Base-by-base conservation (phyloP, 1,140 invertebrate genomes). In the Pollicipes pollicipes region DNA sequence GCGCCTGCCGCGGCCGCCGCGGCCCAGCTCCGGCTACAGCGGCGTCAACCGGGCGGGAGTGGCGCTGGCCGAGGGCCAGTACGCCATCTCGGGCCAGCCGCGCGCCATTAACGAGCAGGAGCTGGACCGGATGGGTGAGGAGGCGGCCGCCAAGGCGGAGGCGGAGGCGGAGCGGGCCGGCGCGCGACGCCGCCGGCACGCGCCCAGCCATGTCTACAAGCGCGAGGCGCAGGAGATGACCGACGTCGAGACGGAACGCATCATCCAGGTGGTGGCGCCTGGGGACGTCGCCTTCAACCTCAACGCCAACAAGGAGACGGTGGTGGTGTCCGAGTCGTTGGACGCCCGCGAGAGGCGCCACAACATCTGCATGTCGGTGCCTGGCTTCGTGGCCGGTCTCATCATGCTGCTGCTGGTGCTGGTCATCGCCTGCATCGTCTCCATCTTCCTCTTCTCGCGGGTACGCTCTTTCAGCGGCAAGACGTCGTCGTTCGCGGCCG, bases 201-300 rank as follows among this genome's bases (percentile, higher is more conserved):
- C 75, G 58, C 72, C 75, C 27, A 71, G 76, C 58, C 77, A 89
- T 75, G 88, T 91, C 69, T 91, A 91, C 83, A 92, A 91, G 76
- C 84, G 90, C 70, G 89, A 89, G 73, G 86, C 90, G 68, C 90
- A 92, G 80, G 90, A 93, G 79, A 93, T 93, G 90, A 94, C 90
- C 28, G 92, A 95, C 77, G 90, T 96, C 0, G 90, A 92, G 76
- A 95, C 92, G 30, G 91, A 89, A 76, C 83, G 91, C 76, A 89
- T 86, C 35, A 94, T 96, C 75, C 92, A 94, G 79, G 93, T 95
- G 0, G 93, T 95, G 0, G 90, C 92, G 13, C 92, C 93, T 0
- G 93, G 92, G 66, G 93, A 95, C 77, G 91, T 95, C 0, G 94
- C 94, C 77, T 95, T 95, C 78, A 90, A 89, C 0, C 80, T 95